Percentiles rank a stretch among this genome's conserved stretches.
Conservation (phyloP, 2,797 vertebrate genomes). For the Echeneis naucrates region DNA sequence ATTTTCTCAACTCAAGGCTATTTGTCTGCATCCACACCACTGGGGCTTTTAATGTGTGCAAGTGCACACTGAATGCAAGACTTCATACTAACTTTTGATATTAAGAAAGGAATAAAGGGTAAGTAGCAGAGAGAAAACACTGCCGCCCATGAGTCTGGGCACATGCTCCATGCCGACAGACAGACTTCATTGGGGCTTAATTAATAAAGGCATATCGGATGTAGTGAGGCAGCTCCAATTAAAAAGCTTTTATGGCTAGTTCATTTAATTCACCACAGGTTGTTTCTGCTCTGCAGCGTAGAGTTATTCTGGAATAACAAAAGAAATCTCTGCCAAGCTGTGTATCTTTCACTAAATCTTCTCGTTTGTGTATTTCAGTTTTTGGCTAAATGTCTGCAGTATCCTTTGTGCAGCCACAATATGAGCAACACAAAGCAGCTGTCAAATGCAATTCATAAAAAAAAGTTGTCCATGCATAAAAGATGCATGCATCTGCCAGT, state of each 20-base stretch:
- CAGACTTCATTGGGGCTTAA: conserved; percentile 54
- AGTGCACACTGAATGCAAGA: conserved; percentile 23
- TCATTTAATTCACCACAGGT: conserved; percentile 52
- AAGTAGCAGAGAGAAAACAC: conserved; percentile 16
- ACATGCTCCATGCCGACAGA: conserved; percentile 42
- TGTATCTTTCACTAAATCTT: conserved; percentile 46
- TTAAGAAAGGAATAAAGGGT: conserved; percentile 24
- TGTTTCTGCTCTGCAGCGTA: conserved; percentile 47
- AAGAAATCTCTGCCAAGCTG: conserved; percentile 17
- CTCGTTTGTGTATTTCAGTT: conserved; percentile 37
- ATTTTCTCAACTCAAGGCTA: conserved; percentile 63
- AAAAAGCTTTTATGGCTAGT: conserved; percentile 59
- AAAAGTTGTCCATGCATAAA: conserved; percentile 30
- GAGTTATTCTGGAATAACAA: conserved; percentile 6
- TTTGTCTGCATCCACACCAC: conserved; percentile 66
- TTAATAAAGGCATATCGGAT: conserved; percentile 52
- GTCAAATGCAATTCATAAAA: conserved; percentile 19
- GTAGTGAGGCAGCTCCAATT: conserved; percentile 56
- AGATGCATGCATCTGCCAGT: conserved; percentile 38
- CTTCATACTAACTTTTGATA: conserved; percentile 46
- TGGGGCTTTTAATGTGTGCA: conserved; percentile 27
- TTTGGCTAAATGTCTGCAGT: conserved; percentile 32
- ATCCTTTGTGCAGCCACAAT: conserved; percentile 13
- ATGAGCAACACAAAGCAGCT: conserved; percentile 26
- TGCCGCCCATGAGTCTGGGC: conserved; percentile 41